Evolutionary conservation across 1,140 invertebrate genomes (phyloP), one percentile per base, ranked within the genome.

Genomic region (Bombus cullumanus): DNA sequence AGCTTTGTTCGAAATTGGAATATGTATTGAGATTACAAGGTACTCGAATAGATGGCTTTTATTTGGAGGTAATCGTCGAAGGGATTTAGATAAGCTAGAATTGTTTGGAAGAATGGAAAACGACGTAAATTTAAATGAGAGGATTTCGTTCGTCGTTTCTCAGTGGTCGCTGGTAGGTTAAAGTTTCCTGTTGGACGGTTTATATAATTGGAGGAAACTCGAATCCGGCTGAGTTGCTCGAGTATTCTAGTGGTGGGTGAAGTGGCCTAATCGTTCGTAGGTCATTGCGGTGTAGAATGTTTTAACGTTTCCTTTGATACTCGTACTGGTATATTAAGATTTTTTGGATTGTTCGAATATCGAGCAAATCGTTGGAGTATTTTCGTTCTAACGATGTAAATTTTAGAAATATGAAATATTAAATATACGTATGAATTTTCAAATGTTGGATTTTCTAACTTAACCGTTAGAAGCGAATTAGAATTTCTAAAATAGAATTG

Each of bases 181-280:
- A 72, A 41, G 37, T 41, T 39, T 72, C 71, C 39, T 28, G 71
- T n/a, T 22, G 25, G 41, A 34, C 25, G 28, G 15, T 41, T 72
- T 28, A 6, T 15, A 13, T 41, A 72, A 72, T 72, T 72, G 71
- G 13, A 72, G 71, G 71, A 72, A 72, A 72, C 71, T 72, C 13
- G 68, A 41, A 28, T 34, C 12, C 12, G 25, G 9, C 13, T 31
- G 28, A 15, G 0, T 41, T 15, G 15, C 28, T 72, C 28, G 71
- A 41, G 37, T 8, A 69, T 12, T 69, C 22, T 12, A 39, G 10
- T 12, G 22, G 68, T 37, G 34, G 15, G 15, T 22, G 18, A 18
- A 34, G 66, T 68, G 31, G 37, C 34, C 18, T n/a, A 25, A 69
- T 39, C 37, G 25, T 12, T 31, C 47, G 47, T 53, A 53, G 47